Base-by-base conservation (phyloP, 2,888 invertebrate genomes). In the Leptarthrus brevirostris region DNA sequence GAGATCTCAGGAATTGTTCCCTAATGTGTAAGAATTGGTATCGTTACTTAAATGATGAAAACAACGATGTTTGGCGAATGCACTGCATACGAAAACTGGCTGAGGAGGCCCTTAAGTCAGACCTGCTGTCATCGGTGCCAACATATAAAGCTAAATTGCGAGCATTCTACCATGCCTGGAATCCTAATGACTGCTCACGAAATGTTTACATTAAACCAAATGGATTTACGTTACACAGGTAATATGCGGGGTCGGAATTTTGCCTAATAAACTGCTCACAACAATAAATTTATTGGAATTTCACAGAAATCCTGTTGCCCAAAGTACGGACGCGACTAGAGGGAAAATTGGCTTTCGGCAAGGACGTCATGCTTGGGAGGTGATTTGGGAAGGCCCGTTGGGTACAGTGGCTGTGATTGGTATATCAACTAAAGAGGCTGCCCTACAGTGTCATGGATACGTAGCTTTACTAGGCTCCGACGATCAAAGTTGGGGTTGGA, bases 401-500 rank as follows among this genome's bases (percentile, higher is more conserved):
- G 98, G 98, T 8, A 99, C 98, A 1, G 98, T 98, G 20, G 98
- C 98, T 52, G 97, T 98, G 52, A 93, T 99, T 81, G 98, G 96
- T 44, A 92, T 97, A 80, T 94, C 97, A 54, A 97, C 97, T 1
- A 95, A 94, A 86, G 96, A 98, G 82, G 96, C 98, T 8, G 90
- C 95, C 44, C 87, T 98, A 76, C 95, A 98, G 83, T 95, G 95
- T 84, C 95, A 93, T 81, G 98, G 98, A 72, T 99, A 99, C 87
- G 93, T 97, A 66, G 94, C 97, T 6, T 87, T 99, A 74, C 86
- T 98, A 77, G 98, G 98, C 30, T 93, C 95, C 3, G 97, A 98
- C 86, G 95, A 96, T 83, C 94, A 98, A 84, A 97, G 97, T 81
- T 99, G 98, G 98, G 98, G 98, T 12, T 99, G 98, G 98, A 98